phyloP scores from a whole-genome alignment of 2,888 invertebrate genomes.

The Drosophila cognata region DNA sequence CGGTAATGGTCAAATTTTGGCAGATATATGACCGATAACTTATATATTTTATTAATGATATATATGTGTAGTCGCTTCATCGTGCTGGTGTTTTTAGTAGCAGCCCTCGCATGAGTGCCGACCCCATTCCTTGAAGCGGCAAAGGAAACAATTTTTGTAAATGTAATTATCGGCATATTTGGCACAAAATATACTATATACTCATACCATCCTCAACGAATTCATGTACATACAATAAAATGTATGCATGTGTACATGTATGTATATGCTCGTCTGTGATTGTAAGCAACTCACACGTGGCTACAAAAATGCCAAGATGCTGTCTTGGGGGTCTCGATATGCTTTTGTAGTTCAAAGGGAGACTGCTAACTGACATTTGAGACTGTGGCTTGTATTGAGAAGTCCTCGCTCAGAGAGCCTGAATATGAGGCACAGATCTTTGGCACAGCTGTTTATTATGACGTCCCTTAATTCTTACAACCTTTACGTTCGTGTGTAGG shows the following conservation, averaged over 20 bases:
- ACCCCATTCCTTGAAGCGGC: constrained; percentile 9
- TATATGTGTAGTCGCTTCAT: background rate
- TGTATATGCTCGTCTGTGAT: constrained; percentile 12
- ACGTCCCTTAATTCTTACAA: constrained; percentile 19
- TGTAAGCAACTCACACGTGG: constrained; percentile 62
- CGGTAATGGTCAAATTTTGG: background rate
- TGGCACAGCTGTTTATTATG: constrained; percentile 59
- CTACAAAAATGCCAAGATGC: constrained; percentile 48
- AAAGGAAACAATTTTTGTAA: constrained; percentile 58
- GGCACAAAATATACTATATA: constrained; percentile 46
- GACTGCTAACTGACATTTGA: constrained; percentile 20
- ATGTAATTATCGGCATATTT: constrained; percentile 80
- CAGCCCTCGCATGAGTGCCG: constrained; percentile 38
- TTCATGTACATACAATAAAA: background rate
- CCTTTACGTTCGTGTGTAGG: constrained; percentile 12
- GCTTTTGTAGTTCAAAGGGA: constrained; percentile 34
- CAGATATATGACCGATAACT: background rate
- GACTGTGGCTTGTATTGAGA: constrained; percentile 25
- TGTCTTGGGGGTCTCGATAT: constrained; percentile 20
- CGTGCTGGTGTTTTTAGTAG: background rate
- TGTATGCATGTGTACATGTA: constrained; percentile 5
- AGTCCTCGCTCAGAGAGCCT: background rate
- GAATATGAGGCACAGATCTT: constrained; percentile 29
- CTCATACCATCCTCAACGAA: background rate
- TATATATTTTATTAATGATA: background rate